A percentile compares a stretch with the other conserved stretches of the same genome.
These are phyloP conservation scores for Macrotrachela quadricornifera DNA, from an alignment of 1,140 invertebrate species.

Conservation along the genomic window DNA sequence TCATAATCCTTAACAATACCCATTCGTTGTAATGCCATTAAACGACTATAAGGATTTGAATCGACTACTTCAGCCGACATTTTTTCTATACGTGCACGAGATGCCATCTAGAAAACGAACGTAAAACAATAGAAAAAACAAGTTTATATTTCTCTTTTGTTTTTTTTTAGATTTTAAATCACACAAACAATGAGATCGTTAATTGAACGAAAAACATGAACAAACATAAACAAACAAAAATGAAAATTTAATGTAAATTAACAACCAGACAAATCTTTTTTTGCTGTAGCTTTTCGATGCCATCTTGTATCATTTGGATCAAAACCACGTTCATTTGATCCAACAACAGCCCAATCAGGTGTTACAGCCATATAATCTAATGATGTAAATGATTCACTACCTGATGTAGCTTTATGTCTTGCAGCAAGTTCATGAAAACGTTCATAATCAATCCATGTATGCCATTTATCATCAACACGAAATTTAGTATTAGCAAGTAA, in stretches of 20 bases:
- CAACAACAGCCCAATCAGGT: conserved; percentile 39
- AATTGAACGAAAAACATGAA: no score
- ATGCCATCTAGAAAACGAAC: no score
- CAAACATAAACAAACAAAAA: no score
- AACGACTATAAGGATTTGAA: conserved; percentile 83
- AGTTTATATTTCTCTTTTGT: no score
- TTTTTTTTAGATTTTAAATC: no score
- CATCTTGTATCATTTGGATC: conserved; percentile 39
- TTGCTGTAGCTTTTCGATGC: conserved; percentile 24
- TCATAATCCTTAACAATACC: conserved; percentile 97
- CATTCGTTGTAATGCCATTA: conserved; percentile 96
- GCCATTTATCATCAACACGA: conserved; percentile 35
- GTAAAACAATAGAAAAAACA: no score
- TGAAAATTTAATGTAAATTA: no score
- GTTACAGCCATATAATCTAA: conserved; percentile 38
- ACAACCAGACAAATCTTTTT: no score
- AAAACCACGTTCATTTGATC: conserved; percentile 37
- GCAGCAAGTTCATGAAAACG: conserved; percentile 36
- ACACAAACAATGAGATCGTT: no score
- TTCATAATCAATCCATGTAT: conserved; percentile 43
- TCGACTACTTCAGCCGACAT: conserved; percentile 58
- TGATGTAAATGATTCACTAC: conserved; percentile 31
- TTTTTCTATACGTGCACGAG: background rate
- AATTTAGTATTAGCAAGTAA: conserved; percentile 40
- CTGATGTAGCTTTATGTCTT: conserved; percentile 24